Conservation (phyloP, 2,113 vertebrate species). For the Mobula hypostoma region DNA sequence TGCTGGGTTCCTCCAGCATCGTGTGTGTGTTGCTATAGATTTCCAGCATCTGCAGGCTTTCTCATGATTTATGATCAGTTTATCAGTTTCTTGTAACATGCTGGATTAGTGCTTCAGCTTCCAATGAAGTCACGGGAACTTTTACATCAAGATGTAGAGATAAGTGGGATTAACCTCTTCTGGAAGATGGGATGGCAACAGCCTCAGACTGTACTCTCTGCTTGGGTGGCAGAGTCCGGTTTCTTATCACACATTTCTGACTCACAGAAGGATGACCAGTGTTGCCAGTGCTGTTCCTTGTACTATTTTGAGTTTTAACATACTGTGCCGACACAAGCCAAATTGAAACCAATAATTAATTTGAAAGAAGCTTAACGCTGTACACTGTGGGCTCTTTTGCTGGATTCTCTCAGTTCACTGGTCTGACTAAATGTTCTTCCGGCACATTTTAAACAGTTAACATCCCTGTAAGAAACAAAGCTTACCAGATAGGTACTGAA, state of each 20-base stretch:
- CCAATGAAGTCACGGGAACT: background rate
- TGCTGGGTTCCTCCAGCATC: too few species aligned
- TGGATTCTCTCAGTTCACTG: background rate
- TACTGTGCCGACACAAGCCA: background rate
- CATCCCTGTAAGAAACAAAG: background rate
- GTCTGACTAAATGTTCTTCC: background rate
- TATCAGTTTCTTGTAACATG: too few species aligned
- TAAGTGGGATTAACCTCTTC: background rate
- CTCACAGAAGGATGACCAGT: background rate
- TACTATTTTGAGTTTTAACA: background rate
- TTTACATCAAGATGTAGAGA: background rate
- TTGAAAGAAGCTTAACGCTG: background rate
- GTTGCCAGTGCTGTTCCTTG: background rate
- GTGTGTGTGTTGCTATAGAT: too few species aligned
- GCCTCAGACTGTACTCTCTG: background rate
- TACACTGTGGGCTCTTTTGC: background rate
- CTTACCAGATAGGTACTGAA: background rate
- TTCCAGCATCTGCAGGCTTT: too few species aligned
- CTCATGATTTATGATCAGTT: too few species aligned
- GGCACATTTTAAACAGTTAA: background rate
- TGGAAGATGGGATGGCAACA: background rate
- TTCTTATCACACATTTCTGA: background rate
- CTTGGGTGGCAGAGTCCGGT: background rate
- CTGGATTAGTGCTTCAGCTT: background rate
- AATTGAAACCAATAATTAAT: constrained; percentile 10